phyloP scores from a whole-genome alignment of 1,140 invertebrate species.

The Sycobia sp. region DNA sequence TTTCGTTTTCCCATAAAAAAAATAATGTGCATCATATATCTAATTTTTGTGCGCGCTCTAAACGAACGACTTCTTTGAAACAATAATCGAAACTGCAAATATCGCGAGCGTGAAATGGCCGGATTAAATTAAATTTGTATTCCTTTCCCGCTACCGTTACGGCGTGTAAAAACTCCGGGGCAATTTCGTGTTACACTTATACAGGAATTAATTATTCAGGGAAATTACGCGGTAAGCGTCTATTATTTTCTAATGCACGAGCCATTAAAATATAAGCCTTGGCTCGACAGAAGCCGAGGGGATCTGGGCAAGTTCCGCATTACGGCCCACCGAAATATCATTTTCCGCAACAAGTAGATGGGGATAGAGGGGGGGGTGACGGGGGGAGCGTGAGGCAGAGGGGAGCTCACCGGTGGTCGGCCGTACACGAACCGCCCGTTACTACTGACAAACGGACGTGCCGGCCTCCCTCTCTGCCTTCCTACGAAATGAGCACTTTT shows the following conservation, averaged over 20 bases:
- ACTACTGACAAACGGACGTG: constrained; percentile 16
- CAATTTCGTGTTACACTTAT: too few species aligned
- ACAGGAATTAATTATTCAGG: too few species aligned
- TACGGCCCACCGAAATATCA: constrained; percentile 22
- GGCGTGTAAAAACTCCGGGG: too few species aligned
- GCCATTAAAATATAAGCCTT: constrained; percentile 12
- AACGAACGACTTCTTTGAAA: too few species aligned
- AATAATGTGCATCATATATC: too few species aligned
- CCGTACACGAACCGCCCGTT: constrained; percentile 5
- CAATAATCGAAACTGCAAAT: too few species aligned
- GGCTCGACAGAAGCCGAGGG: not conserved
- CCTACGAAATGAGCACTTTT: constrained; percentile 1
- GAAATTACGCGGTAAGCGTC: not conserved
- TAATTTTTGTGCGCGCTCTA: too few species aligned
- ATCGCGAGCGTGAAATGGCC: too few species aligned
- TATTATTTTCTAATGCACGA: constrained; percentile 21
- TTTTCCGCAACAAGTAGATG: constrained; percentile 30
- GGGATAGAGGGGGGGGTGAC: not conserved
- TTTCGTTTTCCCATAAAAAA: too few species aligned
- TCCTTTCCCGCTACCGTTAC: too few species aligned
- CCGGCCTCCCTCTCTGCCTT: not conserved
- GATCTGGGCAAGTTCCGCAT: not conserved
- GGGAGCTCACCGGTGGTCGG: not conserved
- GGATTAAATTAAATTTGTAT: too few species aligned
- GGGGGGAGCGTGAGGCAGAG: not conserved